phyloP scores from a whole-genome alignment of 2,888 invertebrate genomes.

The Hirudinaria manillensis region DNA sequence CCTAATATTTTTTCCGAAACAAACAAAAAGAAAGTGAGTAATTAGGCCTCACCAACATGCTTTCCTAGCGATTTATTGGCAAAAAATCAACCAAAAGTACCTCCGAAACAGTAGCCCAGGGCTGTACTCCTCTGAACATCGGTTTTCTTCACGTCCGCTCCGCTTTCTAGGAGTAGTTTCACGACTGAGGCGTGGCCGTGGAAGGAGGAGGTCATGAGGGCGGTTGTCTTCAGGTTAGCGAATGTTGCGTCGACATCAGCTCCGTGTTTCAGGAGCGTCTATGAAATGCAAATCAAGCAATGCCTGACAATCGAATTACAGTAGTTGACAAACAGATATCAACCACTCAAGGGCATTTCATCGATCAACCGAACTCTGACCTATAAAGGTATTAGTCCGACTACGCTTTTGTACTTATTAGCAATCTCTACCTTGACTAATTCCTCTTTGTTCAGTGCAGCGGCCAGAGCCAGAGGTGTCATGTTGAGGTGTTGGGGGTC shows the following conservation, averaged over 20 bases:
- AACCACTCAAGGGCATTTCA: no score
- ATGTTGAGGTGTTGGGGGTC: conserved; percentile 40
- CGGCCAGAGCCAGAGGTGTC: conserved; percentile 41
- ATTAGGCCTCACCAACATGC: no score
- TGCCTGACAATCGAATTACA: no score
- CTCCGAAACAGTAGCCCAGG: conserved; percentile 42
- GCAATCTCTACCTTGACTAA: conserved; percentile 33
- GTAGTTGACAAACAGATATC: no score
- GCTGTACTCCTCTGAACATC: conserved; percentile 42
- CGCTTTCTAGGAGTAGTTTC: conserved; percentile 36
- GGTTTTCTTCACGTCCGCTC: conserved; percentile 38
- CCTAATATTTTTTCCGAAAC: no score
- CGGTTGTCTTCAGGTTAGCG: conserved; percentile 41
- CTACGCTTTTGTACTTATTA: neutral
- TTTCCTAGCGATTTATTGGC: no score
- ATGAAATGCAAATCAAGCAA: neutral
- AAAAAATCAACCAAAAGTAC: conserved; percentile 25
- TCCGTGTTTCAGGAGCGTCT: conserved; percentile 38
- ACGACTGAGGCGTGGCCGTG: conserved; percentile 41
- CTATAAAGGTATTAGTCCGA: no score
- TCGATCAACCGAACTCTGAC: no score
- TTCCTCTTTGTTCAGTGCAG: conserved; percentile 39
- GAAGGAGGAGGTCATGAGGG: conserved; percentile 42
- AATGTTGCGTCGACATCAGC: conserved; percentile 39
- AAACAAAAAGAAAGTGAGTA: no score